Base-by-base conservation (phyloP, 2,797 vertebrate species). In the Sternotherus odoratus region DNA sequence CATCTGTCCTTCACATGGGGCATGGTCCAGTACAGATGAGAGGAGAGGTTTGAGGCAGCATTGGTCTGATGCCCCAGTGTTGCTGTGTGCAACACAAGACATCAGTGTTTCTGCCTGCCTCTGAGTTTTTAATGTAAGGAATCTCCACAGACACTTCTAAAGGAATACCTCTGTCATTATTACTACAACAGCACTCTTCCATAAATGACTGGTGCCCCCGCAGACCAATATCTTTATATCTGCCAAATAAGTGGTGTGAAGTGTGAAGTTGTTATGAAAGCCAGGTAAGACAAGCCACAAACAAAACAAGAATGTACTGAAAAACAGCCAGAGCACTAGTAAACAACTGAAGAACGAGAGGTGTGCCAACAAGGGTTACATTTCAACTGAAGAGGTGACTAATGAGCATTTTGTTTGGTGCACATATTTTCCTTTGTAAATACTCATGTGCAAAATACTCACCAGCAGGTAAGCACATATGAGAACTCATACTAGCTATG, bases 81-180 rank as follows among this genome's bases (percentile, higher is more conserved):
- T 88, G 87, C 83, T 93, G 24, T 87, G 84, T 92, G 91, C 60
- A 93, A 94, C 77, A 91, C 79, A 87, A 88, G 56, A 86, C 74
- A 91, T 91, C 88, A 87, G 60, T 89, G 82, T 87, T 95, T 88
- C 1, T 0, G 85, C 72, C 88, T 51, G 30, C 60, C 90, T 87
- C 91, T 56, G 88, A 88, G 88, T 93, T 91, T 96, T 85, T 94
- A 43, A 79, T 83, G 91, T 91, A 7, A 83, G 82, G 90, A 88
- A 90, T 91, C 83, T 79, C 33, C 69, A 88, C n/a, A 83, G 69
- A 48, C 79, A 74, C 51, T 82, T 88, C 79, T 94, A 66, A 93
- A 93, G 87, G 75, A 95, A 90, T 48, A 83, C 49, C 79, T 83
- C 91, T 91, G 78, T 90, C 60, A 10, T n/a, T 97, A 82, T 82